Percentiles rank a stretch among this genome's conserved stretches.
Conservation (phyloP, 2,797 vertebrate genomes). For the Lagodon rhomboides region DNA sequence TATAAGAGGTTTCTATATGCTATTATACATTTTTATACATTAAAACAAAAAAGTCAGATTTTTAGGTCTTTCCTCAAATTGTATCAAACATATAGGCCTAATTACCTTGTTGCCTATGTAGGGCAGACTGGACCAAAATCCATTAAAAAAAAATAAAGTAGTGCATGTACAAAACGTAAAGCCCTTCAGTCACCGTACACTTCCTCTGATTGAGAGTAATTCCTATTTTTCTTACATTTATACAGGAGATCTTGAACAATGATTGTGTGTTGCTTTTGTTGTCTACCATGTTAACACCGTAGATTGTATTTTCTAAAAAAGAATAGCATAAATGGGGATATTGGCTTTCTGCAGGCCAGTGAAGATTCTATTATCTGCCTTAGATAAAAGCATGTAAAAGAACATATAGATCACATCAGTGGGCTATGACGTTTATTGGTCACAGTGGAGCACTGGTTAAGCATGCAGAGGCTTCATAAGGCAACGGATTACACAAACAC, state of each 20-base stretch:
- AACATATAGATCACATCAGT: constrained; percentile 21
- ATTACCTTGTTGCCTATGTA: neutral
- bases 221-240: neutral
- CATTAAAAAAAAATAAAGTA: neutral
- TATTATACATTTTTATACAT: neutral
- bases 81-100: neutral
- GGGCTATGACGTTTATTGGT: constrained; percentile 57
- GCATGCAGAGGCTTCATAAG: constrained; percentile 29
- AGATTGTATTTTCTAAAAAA: neutral
- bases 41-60: neutral
- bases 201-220: neutral
- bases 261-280: neutral
- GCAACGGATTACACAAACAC: constrained; percentile 30
- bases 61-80: neutral
- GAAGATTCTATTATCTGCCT: constrained; percentile 1
- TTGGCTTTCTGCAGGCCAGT: neutral
- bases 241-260: neutral
- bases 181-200: neutral
- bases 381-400: constrained; percentile 22
- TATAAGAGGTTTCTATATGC: neutral
- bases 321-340: neutral
- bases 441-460: constrained; percentile 32
- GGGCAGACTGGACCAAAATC: neutral
- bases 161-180: neutral
- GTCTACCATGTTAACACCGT: neutral